These are phyloP conservation scores for Ornithorhynchus anatinus DNA, from an alignment of 2,113 vertebrate genomes.

Conservation along the genomic window DNA sequence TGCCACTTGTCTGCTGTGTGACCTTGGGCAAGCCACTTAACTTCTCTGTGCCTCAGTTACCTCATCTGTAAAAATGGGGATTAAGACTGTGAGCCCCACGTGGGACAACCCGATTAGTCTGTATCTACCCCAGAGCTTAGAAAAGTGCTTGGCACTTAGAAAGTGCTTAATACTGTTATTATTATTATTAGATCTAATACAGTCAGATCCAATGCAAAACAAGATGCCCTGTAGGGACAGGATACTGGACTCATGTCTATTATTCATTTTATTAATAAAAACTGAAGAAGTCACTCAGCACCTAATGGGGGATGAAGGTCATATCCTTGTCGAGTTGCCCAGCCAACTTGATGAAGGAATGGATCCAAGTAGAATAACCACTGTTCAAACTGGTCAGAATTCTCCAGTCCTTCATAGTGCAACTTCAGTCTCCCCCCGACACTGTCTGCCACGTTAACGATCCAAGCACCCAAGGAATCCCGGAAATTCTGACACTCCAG, in stretches of 20 bases:
- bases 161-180: too few species aligned
- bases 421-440: conserved; percentile 89
- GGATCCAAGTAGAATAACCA: conserved; percentile 95
- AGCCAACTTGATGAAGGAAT: conserved; percentile 90
- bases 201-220: not conserved
- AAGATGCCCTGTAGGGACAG: not conserved
- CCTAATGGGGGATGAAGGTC: conserved; percentile 86
- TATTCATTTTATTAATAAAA: not conserved
- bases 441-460: conserved; percentile 88
- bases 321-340: conserved; percentile 85
- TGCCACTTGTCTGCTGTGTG: too few species aligned
- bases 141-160: too few species aligned
- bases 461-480: conserved; percentile 82
- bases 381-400: conserved; percentile 73
- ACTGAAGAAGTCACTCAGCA: conserved; percentile 40
- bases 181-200: too few species aligned
- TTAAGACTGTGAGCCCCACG: too few species aligned
- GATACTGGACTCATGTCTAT: not conserved
- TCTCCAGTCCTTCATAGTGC: conserved; percentile 82
- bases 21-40: too few species aligned
- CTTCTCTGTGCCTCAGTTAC: too few species aligned
- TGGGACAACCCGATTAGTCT: too few species aligned
- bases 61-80: too few species aligned
- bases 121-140: too few species aligned
- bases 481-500: conserved; percentile 85